Percentiles rank a stretch among this genome's conserved stretches.
Evolutionary conservation across 2,888 invertebrate species (phyloP).

Genomic region (Trachelus tabidus): DNA sequence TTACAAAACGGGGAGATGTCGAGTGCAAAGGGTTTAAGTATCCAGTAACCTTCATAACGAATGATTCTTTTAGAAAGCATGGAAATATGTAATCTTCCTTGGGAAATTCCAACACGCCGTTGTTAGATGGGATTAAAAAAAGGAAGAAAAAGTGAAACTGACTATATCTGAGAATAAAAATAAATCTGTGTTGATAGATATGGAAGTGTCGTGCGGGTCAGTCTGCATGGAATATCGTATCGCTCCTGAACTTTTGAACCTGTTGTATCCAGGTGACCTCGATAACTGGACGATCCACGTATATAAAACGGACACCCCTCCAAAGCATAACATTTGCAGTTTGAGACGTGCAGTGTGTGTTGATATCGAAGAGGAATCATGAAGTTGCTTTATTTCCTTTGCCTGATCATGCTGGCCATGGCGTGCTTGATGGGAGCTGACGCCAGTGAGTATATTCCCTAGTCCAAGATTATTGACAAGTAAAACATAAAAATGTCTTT

Average conservation of each 20-base stretch:
- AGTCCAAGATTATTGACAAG: not conserved
- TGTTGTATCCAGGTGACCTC: not conserved
- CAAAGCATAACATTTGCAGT: not conserved
- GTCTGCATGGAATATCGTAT: not conserved
- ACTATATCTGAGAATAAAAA: not conserved
- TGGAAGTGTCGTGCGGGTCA: not conserved
- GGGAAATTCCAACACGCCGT: not conserved
- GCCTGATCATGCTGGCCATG: conserved; percentile 30
- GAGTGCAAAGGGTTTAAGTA: no score
- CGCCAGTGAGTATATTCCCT: conserved; percentile 31
- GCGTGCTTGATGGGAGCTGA: conserved; percentile 28
- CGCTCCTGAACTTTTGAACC: not conserved
- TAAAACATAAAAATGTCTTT: not conserved
- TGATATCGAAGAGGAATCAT: conserved; percentile 16
- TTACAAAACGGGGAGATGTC: no score
- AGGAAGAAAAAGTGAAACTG: not conserved
- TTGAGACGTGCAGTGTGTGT: not conserved
- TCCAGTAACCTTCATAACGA: not conserved
- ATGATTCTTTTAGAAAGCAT: not conserved
- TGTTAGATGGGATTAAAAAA: not conserved
- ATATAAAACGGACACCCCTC: not conserved
- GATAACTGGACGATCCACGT: not conserved
- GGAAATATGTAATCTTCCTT: not conserved
- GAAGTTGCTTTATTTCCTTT: conserved; percentile 34
- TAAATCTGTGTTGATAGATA: not conserved